Conservation (phyloP, 1,140 invertebrate species). For the Plodia interpunctella region DNA sequence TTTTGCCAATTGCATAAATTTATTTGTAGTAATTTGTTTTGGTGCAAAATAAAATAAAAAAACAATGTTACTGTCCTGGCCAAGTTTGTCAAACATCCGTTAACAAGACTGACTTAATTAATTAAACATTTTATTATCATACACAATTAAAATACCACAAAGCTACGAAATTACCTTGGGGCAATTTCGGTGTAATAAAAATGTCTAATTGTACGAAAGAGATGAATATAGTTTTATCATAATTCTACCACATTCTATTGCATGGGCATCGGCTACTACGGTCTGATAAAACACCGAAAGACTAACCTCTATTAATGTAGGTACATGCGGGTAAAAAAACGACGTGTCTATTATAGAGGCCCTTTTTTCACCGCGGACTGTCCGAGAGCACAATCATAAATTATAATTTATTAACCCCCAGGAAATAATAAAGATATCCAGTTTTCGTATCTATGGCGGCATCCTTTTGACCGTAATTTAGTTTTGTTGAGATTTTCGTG, state of each 20-base stretch:
- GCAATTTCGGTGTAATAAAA: not conserved
- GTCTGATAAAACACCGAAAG: conserved; percentile 46
- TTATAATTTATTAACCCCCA: conserved; percentile 70
- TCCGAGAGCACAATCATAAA: conserved; percentile 64
- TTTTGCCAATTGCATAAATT: too few relatives aligned
- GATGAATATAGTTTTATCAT: conserved; percentile 28
- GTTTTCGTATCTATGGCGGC: conserved; percentile 50
- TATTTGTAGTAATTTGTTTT: too few relatives aligned
- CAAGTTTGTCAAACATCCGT: conserved; percentile 12
- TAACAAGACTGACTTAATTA: conserved; percentile 20
- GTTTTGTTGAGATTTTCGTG: conserved; percentile 44
- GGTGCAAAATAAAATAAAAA: too few relatives aligned
- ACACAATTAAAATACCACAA: conserved; percentile 14
- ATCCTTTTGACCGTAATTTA: conserved; percentile 53
- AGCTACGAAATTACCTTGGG: not conserved
- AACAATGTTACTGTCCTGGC: too few relatives aligned
- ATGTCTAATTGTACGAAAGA: conserved; percentile 28
- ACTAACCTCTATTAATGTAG: conserved; percentile 49
- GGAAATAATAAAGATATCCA: conserved; percentile 71
- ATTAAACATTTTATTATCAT: conserved; percentile 10
- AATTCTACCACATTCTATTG: conserved; percentile 20
- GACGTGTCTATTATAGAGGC: conserved; percentile 69
- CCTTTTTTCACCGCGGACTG: conserved; percentile 54
- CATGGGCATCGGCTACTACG: conserved; percentile 22
- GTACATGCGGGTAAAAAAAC: conserved; percentile 70